These are phyloP conservation scores for Ametastegia equiseti DNA, from an alignment of 2,888 invertebrate genomes.

Conservation along the genomic window DNA sequence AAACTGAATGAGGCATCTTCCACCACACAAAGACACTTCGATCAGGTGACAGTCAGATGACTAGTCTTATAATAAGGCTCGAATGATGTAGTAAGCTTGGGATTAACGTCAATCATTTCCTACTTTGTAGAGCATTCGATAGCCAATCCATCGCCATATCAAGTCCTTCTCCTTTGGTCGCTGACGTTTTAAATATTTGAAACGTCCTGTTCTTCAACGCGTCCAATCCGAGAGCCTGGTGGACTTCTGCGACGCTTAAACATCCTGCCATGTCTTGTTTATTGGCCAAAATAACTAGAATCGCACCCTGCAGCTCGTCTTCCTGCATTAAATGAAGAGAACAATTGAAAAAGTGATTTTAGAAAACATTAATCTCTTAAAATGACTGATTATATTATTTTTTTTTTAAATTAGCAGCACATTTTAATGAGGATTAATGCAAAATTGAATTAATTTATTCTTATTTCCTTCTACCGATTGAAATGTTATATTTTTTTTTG, in stretches of 20 bases:
- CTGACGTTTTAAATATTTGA: conserved; percentile 99
- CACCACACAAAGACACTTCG: conserved; percentile 49
- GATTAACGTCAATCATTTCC: conserved; percentile 81
- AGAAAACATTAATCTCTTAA: not conserved
- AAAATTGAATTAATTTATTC: not conserved
- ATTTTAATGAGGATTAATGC: too few species aligned
- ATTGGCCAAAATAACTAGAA: conserved; percentile 97
- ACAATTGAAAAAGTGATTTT: too few species aligned
- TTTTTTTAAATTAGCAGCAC: too few species aligned
- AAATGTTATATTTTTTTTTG: not conserved
- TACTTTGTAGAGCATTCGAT: conserved; percentile 91
- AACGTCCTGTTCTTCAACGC: conserved; percentile 97
- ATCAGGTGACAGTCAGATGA: conserved; percentile 65
- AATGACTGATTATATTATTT: too few species aligned
- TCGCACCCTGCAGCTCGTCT: conserved; percentile 97
- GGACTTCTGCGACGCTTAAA: conserved; percentile 97
- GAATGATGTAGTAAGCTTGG: conserved; percentile 48
- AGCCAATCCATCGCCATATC: conserved; percentile 99
- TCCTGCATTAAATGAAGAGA: conserved; percentile 80
- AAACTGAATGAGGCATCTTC: conserved; percentile 42
- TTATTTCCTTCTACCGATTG: not conserved
- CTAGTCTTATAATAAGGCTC: conserved; percentile 64
- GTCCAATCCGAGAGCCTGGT: conserved; percentile 96
- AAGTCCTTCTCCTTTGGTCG: conserved; percentile 97
- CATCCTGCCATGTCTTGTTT: conserved; percentile 99